phyloP scores from a whole-genome alignment of 2,797 vertebrate species.

The Neostethus bicornis region DNA sequence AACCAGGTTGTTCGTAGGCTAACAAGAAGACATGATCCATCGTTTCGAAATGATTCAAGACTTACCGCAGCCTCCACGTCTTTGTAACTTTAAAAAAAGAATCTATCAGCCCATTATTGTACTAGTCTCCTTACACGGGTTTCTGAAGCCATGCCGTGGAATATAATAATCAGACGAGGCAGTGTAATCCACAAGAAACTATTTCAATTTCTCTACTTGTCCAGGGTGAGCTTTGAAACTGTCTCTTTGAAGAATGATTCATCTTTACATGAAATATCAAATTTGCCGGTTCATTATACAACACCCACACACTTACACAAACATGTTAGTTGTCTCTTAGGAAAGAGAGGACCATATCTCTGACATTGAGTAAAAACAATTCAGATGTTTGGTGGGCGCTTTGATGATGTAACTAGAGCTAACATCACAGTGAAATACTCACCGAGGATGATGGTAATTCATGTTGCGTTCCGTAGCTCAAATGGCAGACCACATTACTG shows the following conservation, averaged over 20 bases:
- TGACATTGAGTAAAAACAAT: slow-evolving; percentile 17
- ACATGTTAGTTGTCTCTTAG: slow-evolving; percentile 24
- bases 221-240: slow-evolving; percentile 42
- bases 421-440: slow-evolving; percentile 29
- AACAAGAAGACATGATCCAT: no score
- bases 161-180: slow-evolving; percentile 16
- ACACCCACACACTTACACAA: background rate
- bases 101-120: background rate
- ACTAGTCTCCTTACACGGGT: background rate
- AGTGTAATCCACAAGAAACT: slow-evolving; percentile 20
- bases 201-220: slow-evolving; percentile 30
- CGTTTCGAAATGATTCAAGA: no score
- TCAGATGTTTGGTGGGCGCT: slow-evolving; percentile 21
- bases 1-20: no score
- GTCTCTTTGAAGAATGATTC: slow-evolving; percentile 60
- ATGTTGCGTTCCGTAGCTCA: background rate
- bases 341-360: slow-evolving; percentile 14
- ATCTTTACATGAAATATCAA: slow-evolving; percentile 45
- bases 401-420: slow-evolving; percentile 59
- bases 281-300: slow-evolving; percentile 38
- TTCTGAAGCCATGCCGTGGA: slow-evolving; percentile 9
- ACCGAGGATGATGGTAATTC: slow-evolving; percentile 3
- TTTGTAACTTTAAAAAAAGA: no score
- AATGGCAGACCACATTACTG: background rate
- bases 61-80: no score